Base-by-base conservation (phyloP, 2,113 vertebrate species). In the Scolopax mira region DNA sequence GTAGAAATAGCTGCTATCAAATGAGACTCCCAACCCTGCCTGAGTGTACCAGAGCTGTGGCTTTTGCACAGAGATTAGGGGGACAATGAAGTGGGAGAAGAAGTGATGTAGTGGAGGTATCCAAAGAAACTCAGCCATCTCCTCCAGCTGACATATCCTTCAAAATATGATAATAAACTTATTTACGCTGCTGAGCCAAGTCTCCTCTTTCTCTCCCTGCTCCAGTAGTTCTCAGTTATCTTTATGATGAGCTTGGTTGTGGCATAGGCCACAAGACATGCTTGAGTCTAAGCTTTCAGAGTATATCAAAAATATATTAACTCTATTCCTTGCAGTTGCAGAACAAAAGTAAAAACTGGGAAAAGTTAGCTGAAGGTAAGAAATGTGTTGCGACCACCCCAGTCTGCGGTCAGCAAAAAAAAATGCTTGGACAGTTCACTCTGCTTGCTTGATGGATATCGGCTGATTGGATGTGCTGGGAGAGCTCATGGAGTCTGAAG, bases 391-490 rank as follows among this genome's bases (percentile, higher is more conserved):
- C 61, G n/a, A 52, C 37, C 39, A n/a, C 3, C 3, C 8, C 27
- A 88, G 13, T 33, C 42, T 67, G 28, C 18, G 35, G 21, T 42
- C 30, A 85, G 35, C 10, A 57, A 24, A 16, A 35, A 74, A 74
- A 75, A 28, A 42, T 1, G 3, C 22, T 65, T 1, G 1, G 37
- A 74, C 62, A 10, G 51, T 10, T 89, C 31, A 18, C 37, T 57
- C 7, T 28, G 7, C 35, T 74, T 30, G 16, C 25, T 74, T 79
- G 18, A 24, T 39, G 33, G 31, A 10, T 42, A 60, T 21, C 15
- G 5, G 15, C 18, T 60, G 23, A 0, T 49, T 10, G 5, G 16
- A 82, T 0, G 2, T 61, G 62, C 16, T 24, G 10, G 28, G 2
- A 2, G n/a, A 65, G n/a, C 18, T 77, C 35, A 18, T 61, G 54